These are phyloP conservation scores for Tenebrosternarchus preto DNA, from an alignment of 2,113 vertebrate species.

Conservation along the genomic window DNA sequence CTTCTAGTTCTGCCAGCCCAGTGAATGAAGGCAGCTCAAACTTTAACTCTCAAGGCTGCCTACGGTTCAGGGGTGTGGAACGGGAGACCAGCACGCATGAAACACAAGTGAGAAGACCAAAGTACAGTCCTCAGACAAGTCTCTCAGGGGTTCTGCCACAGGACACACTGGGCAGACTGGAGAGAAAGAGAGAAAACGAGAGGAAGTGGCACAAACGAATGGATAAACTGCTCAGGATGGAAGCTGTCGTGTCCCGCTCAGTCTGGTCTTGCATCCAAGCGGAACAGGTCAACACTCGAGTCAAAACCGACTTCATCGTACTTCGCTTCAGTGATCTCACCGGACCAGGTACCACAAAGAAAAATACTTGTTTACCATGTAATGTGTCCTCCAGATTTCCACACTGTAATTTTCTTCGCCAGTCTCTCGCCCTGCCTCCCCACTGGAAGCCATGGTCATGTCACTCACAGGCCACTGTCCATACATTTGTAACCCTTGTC, in stretches of 20 bases:
- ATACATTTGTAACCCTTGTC: constrained; percentile 51
- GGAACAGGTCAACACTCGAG: not conserved
- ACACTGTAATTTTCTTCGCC: not conserved
- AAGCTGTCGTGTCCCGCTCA: not conserved
- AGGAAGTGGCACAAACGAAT: not conserved
- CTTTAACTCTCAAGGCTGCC: not conserved
- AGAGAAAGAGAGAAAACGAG: not conserved
- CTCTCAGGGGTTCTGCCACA: constrained; percentile 8
- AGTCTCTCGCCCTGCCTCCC: not conserved
- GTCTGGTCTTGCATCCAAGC: constrained; percentile 3
- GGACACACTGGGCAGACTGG: not conserved
- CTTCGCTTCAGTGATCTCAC: not conserved
- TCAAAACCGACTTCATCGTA: not conserved
- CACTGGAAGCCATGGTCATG: constrained; percentile 19
- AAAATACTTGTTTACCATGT: not conserved
- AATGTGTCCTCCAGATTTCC: constrained; percentile 12
- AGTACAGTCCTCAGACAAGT: constrained; percentile 1
- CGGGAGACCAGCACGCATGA: not conserved
- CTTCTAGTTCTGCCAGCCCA: constrained; percentile 17
- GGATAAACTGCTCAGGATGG: not conserved
- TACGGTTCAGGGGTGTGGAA: not conserved
- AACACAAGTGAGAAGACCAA: constrained; percentile 7
- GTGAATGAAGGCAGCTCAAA: not conserved
- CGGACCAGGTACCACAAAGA: constrained; percentile 8
- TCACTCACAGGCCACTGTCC: constrained; percentile 37